A percentile compares a stretch with the other conserved stretches of the same genome.
These are phyloP conservation scores for Hassar affinis DNA, from an alignment of 2,113 vertebrate genomes.

Conservation along the genomic window DNA sequence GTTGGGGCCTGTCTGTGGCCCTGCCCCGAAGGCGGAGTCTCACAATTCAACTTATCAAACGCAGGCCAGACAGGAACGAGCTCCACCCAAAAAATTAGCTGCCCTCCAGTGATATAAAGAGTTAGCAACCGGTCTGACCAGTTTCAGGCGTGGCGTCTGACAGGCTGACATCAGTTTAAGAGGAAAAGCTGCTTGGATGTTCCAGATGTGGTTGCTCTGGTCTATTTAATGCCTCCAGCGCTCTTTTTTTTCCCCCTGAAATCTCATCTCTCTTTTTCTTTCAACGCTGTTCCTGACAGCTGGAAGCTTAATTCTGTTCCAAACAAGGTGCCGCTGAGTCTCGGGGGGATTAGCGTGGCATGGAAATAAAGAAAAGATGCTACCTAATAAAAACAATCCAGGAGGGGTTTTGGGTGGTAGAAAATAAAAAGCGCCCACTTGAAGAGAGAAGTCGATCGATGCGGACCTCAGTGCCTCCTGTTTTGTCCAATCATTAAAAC, in stretches of 20 bases:
- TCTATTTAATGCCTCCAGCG: slow-evolving; percentile 18
- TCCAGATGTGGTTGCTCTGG: slow-evolving; percentile 9
- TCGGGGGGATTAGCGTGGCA: slow-evolving; percentile 48
- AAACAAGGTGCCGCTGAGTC: slow-evolving; percentile 48
- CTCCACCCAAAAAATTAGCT: neutral
- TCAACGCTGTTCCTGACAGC: slow-evolving; percentile 40
- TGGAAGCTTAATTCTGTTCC: slow-evolving; percentile 43
- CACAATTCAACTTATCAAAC: neutral
- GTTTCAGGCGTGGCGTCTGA: neutral
- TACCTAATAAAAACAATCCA: slow-evolving; percentile 26
- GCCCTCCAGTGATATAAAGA: slow-evolving; percentile 3
- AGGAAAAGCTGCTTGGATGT: neutral
- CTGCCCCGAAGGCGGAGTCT: neutral
- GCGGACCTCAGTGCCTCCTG: neutral
- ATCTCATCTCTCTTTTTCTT: slow-evolving; percentile 4
- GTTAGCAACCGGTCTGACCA: neutral
- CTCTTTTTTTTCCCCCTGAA: neutral
- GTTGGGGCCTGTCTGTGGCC: slow-evolving; percentile 1
- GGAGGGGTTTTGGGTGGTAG: neutral
- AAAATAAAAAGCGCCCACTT: slow-evolving; percentile 6
- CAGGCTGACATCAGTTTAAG: neutral
- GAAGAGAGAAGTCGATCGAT: slow-evolving; percentile 31
- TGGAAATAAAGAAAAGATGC: slow-evolving; percentile 41
- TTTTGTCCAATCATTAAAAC: slow-evolving; percentile 20
- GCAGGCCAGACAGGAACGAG: neutral